phyloP scores from a whole-genome alignment of 2,888 invertebrate species.

The Harpagoxenus sublaevis region DNA sequence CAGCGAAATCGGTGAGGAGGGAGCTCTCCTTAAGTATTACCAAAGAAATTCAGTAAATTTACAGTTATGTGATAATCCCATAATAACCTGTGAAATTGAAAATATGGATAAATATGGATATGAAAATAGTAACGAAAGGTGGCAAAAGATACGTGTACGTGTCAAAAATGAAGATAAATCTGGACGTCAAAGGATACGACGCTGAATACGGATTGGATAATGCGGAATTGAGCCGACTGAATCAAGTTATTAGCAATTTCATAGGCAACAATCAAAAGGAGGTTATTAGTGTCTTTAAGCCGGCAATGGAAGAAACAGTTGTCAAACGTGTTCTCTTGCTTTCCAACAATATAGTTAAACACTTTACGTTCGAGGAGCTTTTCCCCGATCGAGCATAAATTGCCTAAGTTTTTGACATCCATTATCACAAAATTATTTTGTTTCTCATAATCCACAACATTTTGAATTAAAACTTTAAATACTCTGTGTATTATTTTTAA shows the following conservation, averaged over 20 bases:
- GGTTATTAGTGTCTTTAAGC: conserved; percentile 81
- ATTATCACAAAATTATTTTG: not conserved
- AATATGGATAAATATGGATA: conserved; percentile 65
- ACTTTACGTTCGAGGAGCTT: conserved; percentile 83
- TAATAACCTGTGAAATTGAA: too few species aligned
- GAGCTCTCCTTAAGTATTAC: too few species aligned
- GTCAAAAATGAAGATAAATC: conserved; percentile 75
- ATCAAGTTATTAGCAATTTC: conserved; percentile 75
- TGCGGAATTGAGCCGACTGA: conserved; percentile 68
- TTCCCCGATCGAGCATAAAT: conserved; percentile 78
- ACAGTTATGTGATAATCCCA: too few species aligned
- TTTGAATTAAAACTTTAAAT: not conserved
- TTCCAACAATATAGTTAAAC: conserved; percentile 82
- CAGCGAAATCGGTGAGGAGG: too few species aligned
- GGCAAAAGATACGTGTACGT: conserved; percentile 76
- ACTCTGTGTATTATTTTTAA: not conserved
- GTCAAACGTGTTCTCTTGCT: conserved; percentile 78
- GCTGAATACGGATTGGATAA: conserved; percentile 63
- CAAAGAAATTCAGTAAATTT: too few species aligned
- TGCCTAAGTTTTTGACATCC: not conserved
- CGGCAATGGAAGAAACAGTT: conserved; percentile 82
- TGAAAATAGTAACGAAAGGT: conserved; percentile 66
- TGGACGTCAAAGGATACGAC: conserved; percentile 77
- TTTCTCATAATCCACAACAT: not conserved
- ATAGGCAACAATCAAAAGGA: conserved; percentile 80